A percentile compares a stretch with the other conserved stretches of the same genome.
Conservation (phyloP, 1,140 invertebrate genomes). For the Diachasma alloeum region DNA sequence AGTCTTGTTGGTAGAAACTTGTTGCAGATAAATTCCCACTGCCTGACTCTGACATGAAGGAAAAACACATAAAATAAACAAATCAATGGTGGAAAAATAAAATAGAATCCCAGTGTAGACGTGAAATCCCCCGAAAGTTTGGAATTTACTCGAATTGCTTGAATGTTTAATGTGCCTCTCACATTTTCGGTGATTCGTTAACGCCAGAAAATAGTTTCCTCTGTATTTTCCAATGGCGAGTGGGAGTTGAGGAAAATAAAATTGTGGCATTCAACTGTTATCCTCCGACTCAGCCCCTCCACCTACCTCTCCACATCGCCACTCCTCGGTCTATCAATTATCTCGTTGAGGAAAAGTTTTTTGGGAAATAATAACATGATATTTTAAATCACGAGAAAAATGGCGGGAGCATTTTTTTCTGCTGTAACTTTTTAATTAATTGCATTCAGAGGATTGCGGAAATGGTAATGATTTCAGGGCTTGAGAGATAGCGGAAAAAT, state of each 20-base stretch:
- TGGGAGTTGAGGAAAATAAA: background rate
- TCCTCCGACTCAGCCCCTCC: background rate
- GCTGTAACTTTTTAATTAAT: background rate
- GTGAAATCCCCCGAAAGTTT: background rate
- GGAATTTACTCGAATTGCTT: slow-evolving; percentile 5
- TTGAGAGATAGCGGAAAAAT: background rate
- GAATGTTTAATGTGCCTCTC: background rate
- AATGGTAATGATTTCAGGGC: background rate
- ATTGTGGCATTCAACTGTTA: slow-evolving; percentile 2
- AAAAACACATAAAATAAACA: background rate
- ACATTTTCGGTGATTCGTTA: slow-evolving; percentile 1
- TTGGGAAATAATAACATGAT: background rate
- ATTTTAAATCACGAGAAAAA: background rate
- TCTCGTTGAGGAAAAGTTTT: slow-evolving; percentile 3
- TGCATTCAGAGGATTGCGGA: background rate
- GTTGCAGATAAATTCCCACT: slow-evolving; percentile 2
- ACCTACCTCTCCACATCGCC: background rate
- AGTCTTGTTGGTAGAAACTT: slow-evolving; percentile 6
- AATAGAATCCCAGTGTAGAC: background rate
- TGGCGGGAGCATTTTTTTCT: background rate
- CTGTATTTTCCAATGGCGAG: slow-evolving; percentile 4
- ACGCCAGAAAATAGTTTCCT: background rate
- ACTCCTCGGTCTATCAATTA: background rate
- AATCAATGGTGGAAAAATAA: background rate
- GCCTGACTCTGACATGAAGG: background rate